These are phyloP conservation scores for Macroglossus sobrinus DNA, from an alignment of 2,113 vertebrate genomes.

Conservation along the genomic window DNA sequence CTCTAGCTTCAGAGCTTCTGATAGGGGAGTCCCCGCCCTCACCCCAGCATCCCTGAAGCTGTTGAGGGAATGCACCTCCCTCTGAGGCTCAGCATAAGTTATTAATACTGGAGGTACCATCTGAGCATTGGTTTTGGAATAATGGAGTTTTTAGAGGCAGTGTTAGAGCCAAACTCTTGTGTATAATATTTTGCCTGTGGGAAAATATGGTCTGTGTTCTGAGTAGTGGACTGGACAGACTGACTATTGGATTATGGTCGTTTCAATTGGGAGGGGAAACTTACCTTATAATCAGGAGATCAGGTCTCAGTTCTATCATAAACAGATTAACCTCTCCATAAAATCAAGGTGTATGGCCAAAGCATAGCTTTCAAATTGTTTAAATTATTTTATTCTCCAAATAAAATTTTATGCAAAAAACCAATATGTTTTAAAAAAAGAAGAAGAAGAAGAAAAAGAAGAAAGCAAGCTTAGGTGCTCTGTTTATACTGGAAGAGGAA, in stretches of 20 bases:
- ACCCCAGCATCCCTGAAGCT: not conserved
- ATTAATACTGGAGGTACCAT: not conserved
- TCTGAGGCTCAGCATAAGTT: constrained; percentile 11
- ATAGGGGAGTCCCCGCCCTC: not conserved
- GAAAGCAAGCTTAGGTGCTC: not conserved
- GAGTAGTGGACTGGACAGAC: not conserved
- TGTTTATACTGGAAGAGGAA: not conserved
- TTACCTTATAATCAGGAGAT: not conserved
- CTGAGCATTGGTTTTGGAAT: not conserved
- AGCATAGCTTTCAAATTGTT: not conserved
- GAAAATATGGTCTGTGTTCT: not conserved
- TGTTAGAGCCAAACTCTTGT: not conserved
- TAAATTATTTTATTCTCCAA: not conserved
- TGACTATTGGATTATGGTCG: not conserved
- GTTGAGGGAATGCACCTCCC: not conserved
- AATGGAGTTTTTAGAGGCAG: not conserved
- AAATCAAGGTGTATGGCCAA: not conserved
- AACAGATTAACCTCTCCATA: not conserved
- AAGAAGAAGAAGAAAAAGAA: not conserved
- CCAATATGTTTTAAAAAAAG: not conserved
- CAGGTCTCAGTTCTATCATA: not conserved
- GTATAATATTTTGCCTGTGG: not conserved
- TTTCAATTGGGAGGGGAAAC: not conserved
- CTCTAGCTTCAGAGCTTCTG: not conserved
- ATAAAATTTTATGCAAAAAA: not conserved